Evolutionary conservation across 2,888 invertebrate species (phyloP).

Genomic region (Lasioglossum lativentre): DNA sequence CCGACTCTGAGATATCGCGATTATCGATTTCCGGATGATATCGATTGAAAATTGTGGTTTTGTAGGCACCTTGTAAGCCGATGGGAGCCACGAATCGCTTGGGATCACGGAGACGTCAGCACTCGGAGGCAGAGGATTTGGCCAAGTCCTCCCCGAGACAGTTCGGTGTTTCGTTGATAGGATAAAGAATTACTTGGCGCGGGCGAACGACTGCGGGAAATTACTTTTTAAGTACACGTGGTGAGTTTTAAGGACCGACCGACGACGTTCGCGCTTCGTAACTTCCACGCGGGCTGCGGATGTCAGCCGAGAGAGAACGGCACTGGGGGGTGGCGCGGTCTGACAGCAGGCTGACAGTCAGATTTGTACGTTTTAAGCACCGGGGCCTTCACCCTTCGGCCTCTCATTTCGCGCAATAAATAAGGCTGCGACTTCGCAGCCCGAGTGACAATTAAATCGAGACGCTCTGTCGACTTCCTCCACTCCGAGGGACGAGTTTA

Average conservation of each 20-base stretch:
- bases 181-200: conserved; percentile 7
- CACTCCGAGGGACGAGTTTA: neutral
- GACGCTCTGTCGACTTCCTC: conserved; percentile 52
- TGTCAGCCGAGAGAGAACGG: conserved; percentile 69
- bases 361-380: conserved; percentile 77
- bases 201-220: conserved; percentile 25
- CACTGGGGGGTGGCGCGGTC: conserved; percentile 60
- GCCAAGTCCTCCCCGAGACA: neutral
- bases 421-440: conserved; percentile 67
- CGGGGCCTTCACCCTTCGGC: conserved; percentile 61
- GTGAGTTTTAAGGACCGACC: conserved; percentile 66
- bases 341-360: conserved; percentile 77
- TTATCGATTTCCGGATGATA: neutral
- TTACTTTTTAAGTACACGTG: conserved; percentile 56
- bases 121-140: neutral
- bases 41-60: neutral
- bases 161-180: neutral
- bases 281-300: conserved; percentile 65
- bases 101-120: neutral
- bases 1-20: neutral
- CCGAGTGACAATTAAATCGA: conserved; percentile 74
- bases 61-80: neutral
- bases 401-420: conserved; percentile 72
- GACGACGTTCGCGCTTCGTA: conserved; percentile 75
- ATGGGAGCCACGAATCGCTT: neutral